A percentile compares a stretch with the other conserved stretches of the same genome.
Evolutionary conservation across 2,113 vertebrate genomes (phyloP).

Genomic region (Pseudopipra pipra): DNA sequence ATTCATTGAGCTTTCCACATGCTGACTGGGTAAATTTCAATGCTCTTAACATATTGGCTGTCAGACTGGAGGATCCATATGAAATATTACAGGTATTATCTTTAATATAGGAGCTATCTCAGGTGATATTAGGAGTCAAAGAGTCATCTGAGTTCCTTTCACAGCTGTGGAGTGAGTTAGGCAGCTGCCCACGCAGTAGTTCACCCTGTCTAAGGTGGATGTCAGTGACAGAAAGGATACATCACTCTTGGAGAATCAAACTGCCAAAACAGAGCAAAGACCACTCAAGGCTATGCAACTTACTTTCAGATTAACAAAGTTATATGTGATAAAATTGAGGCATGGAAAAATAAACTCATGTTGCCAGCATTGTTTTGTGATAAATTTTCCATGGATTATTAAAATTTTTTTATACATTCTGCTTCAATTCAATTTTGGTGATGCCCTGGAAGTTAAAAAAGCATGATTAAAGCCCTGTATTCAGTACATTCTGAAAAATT

Average conservation of each 20-base stretch:
- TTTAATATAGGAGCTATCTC: background rate
- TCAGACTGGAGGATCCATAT: background rate
- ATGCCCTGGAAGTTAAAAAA: background rate
- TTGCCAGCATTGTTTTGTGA: background rate
- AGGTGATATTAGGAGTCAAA: background rate
- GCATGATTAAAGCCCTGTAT: background rate
- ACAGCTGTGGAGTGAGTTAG: background rate
- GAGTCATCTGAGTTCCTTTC: background rate
- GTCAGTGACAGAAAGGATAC: background rate
- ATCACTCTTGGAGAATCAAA: background rate
- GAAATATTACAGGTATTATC: background rate
- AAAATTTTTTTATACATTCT: background rate
- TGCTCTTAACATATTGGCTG: background rate
- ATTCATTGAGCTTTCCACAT: background rate
- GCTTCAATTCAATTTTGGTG: background rate
- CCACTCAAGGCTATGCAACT: background rate
- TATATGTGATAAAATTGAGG: background rate
- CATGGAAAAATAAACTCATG: background rate
- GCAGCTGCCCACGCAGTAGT: background rate
- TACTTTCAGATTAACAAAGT: background rate
- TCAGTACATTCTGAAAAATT: background rate
- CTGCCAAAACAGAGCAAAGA: background rate
- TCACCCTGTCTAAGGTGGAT: background rate
- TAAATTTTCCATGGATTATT: background rate
- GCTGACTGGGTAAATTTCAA: background rate